Base-by-base conservation (phyloP, 2,797 vertebrate genomes). In the Chloroceryle amazona region DNA sequence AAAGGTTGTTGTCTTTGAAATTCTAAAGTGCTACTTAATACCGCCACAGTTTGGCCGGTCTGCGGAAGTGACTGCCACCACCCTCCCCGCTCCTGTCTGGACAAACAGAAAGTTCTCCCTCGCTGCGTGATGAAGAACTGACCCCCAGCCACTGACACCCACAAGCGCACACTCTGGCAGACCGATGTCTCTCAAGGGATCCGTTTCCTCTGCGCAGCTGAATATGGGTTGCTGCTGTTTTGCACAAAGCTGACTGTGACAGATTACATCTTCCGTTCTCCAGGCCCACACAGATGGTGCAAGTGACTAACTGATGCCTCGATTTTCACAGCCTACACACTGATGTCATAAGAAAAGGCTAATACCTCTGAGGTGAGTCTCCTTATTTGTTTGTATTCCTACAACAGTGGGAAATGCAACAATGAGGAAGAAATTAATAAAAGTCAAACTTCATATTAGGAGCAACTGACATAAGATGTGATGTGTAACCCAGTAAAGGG, bases 221-320 rank as follows among this genome's bases (percentile, higher is more conserved):
- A 61, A 61, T 29, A 19, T 3, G 19, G 21, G 29, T 46, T 73
- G 83, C 82, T 47, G 79, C 91, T 39, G 87, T 41, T 79, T 5
- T 89, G 67, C 52, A n/a, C 57, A 62, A 66, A 84, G 73, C 72
- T 93, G 47, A 33, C 42, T 78, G 26, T 89, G 95, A 79, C 93
- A 91, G 84, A 89, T 35, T 54, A 86, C 74, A 92, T 46, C 31
- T 90, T 91, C 82, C 65, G 81, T 94, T 67, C 89, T 74, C 84
- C 63, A 14, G 93, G 97, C 90, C 96, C 97, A 79, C 96, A 98
- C 98, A 98, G 93, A 96, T 89, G 63, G 96, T 80, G 92, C 13
- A 87, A 97, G 94, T 98, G 97, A 98, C 94, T 98, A 98, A 98
- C 67, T 44, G 63, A 57, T 88, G 83, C 95, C 65, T 96, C 39